Conservation (phyloP, 2,888 invertebrate species). For the Mythimna albipuncta region DNA sequence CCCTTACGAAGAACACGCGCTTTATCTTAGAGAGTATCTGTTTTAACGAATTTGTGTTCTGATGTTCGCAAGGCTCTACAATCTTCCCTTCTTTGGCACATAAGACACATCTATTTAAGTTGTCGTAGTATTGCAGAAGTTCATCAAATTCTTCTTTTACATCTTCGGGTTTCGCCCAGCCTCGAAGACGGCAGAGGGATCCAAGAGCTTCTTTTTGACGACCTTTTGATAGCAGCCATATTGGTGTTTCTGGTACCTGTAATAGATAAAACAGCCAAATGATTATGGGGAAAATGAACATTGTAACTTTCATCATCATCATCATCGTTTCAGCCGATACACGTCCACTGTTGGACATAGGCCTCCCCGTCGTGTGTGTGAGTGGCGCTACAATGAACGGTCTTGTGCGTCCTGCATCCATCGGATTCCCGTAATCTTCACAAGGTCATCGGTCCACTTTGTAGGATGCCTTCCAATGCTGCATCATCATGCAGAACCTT, state of each 20-base stretch:
- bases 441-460: no score
- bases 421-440: no score
- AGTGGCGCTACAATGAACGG: no score
- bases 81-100: constrained; percentile 77
- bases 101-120: constrained; percentile 78
- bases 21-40: constrained; percentile 74
- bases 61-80: constrained; percentile 76
- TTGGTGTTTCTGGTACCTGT: constrained; percentile 91
- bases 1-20: constrained; percentile 85
- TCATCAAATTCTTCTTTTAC: constrained; percentile 88
- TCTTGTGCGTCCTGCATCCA: no score
- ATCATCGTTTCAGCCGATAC: no score
- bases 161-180: constrained; percentile 88
- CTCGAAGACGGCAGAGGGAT: constrained; percentile 90
- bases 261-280: constrained; percentile 10
- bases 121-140: constrained; percentile 84
- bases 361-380: no score
- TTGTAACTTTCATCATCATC: no score
- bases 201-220: constrained; percentile 88
- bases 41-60: constrained; percentile 71
- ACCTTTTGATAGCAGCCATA: constrained; percentile 91
- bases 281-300: no score
- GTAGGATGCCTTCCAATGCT: no score
- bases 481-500: no score
- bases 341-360: no score